These are phyloP conservation scores for Drosophila anomalata DNA, from an alignment of 2,888 invertebrate species.

Conservation along the genomic window DNA sequence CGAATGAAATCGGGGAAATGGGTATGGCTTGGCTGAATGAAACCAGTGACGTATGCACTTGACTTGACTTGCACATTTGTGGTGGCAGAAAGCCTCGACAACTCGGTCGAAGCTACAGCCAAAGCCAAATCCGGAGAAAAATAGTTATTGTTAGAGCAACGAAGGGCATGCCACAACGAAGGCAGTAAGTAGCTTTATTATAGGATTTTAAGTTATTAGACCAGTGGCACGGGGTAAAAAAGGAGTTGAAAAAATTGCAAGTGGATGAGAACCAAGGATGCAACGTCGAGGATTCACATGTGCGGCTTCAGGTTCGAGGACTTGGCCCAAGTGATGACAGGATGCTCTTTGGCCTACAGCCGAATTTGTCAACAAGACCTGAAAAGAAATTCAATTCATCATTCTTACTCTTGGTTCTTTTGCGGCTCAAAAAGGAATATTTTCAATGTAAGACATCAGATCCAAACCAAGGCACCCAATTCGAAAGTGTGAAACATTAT, in stretches of 20 bases:
- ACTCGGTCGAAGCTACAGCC: slow-evolving; percentile 60
- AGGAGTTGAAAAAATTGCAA: slow-evolving; percentile 29
- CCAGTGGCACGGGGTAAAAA: slow-evolving; percentile 20
- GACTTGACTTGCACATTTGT: slow-evolving; percentile 77
- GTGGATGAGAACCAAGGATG: slow-evolving; percentile 16
- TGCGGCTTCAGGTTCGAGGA: slow-evolving; percentile 48
- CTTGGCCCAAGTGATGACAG: slow-evolving; percentile 49
- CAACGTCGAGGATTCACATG: slow-evolving; percentile 52
- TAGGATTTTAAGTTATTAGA: slow-evolving; percentile 76
- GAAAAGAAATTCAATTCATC: slow-evolving; percentile 34
- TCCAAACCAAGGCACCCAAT: neutral
- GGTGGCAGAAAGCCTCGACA: slow-evolving; percentile 52
- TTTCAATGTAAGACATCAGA: neutral
- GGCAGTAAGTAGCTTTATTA: slow-evolving; percentile 75
- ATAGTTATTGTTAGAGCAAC: slow-evolving; percentile 53
- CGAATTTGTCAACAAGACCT: slow-evolving; percentile 54
- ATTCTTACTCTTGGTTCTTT: neutral
- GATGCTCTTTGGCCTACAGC: slow-evolving; percentile 35
- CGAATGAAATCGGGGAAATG: slow-evolving; percentile 2
- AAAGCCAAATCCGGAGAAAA: slow-evolving; percentile 64
- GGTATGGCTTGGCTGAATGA: slow-evolving; percentile 38
- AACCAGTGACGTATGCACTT: slow-evolving; percentile 73
- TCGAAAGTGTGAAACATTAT: too few species aligned
- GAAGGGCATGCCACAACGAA: slow-evolving; percentile 33
- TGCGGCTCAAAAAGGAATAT: neutral